These are phyloP conservation scores for Lophius americanus DNA, from an alignment of 2,797 vertebrate genomes.

Conservation along the genomic window DNA sequence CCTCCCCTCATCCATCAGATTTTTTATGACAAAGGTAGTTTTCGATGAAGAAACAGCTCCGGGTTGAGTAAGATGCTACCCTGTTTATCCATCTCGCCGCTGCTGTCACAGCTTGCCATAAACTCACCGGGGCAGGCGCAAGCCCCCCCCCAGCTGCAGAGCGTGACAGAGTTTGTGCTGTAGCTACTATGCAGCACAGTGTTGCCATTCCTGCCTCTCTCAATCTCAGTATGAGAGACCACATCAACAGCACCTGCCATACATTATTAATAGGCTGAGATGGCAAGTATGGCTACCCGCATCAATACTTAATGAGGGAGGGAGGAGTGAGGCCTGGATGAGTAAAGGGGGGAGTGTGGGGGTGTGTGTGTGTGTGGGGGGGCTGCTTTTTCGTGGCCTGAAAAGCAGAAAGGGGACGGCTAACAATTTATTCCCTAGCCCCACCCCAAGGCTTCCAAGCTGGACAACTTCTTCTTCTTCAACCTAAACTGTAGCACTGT, in stretches of 20 bases:
- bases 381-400: slow-evolving; percentile 43
- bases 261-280: slow-evolving; percentile 99
- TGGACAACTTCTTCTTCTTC: slow-evolving; percentile 71
- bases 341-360: slow-evolving; percentile 49
- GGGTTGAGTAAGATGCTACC: slow-evolving; percentile 72
- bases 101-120: slow-evolving; percentile 71
- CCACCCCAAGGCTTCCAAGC: slow-evolving; percentile 58
- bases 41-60: slow-evolving; percentile 65
- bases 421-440: slow-evolving; percentile 73
- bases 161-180: slow-evolving; percentile 63
- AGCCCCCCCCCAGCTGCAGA: slow-evolving; percentile 20
- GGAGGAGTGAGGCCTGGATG: slow-evolving; percentile 63
- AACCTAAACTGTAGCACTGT: slow-evolving; percentile 50
- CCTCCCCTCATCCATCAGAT: slow-evolving; percentile 54
- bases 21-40: slow-evolving; percentile 68
- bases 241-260: slow-evolving; percentile 96
- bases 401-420: slow-evolving; percentile 68
- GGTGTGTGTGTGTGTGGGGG: slow-evolving; percentile 2
- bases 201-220: slow-evolving; percentile 79
- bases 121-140: slow-evolving; percentile 63
- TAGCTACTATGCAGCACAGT: slow-evolving; percentile 70
- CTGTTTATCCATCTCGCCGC: slow-evolving; percentile 72
- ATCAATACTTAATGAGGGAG: slow-evolving; percentile 97
- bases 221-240: slow-evolving; percentile 98
- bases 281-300: slow-evolving; percentile 99